Evolutionary conservation across 2,888 invertebrate genomes (phyloP).

Genomic region (Papilio protenor): DNA sequence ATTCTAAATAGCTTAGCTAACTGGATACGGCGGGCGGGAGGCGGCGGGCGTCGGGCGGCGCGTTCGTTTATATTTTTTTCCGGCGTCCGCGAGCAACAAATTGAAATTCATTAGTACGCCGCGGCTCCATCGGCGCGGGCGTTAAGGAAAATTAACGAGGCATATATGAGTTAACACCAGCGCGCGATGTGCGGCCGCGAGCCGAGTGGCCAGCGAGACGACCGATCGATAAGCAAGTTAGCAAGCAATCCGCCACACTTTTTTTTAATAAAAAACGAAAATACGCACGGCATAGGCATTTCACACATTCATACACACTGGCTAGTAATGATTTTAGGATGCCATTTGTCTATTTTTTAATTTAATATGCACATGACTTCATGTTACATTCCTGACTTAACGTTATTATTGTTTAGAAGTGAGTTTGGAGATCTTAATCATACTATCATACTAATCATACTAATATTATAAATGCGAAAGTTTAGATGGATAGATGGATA

Average conservation of each 20-base stretch:
- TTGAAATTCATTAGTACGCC: conserved; percentile 81
- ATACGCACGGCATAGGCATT: conserved; percentile 26
- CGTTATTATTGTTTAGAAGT: neutral
- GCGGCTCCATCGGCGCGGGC: conserved; percentile 68
- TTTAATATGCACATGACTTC: neutral
- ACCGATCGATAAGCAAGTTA: conserved; percentile 54
- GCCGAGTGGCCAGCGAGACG: conserved; percentile 52
- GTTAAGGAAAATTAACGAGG: conserved; percentile 82
- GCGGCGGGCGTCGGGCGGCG: conserved; percentile 47
- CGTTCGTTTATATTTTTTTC: conserved; percentile 57
- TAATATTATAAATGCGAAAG: no score
- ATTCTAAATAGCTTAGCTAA: conserved; percentile 50
- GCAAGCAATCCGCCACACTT: conserved; percentile 52
- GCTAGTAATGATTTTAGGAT: neutral
- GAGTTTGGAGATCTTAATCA: no score
- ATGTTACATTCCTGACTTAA: neutral
- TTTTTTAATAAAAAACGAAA: conserved; percentile 43
- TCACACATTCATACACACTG: conserved; percentile 18
- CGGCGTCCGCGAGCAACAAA: conserved; percentile 70
- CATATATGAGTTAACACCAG: conserved; percentile 79
- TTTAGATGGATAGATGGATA: no score
- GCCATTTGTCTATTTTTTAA: neutral
- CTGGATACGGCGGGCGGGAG: conserved; percentile 22
- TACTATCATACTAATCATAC: no score
- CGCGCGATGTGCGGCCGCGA: conserved; percentile 48